Conservation (phyloP, 2,888 invertebrate genomes). For the Mylabris sibirica region DNA sequence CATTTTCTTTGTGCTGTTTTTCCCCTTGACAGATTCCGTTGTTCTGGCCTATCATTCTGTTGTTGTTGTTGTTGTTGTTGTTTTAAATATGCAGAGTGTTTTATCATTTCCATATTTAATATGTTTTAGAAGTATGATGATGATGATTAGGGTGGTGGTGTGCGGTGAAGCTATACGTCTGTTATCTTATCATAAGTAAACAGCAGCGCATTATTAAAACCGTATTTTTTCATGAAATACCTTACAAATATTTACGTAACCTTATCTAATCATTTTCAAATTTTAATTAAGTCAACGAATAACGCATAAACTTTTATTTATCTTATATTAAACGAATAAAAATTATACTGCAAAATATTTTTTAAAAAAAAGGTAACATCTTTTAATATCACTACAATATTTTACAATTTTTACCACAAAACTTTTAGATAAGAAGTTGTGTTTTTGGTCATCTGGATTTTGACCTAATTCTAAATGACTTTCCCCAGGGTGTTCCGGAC, state of each 20-base stretch:
- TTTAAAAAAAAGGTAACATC: too few species aligned
- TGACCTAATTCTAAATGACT: not conserved
- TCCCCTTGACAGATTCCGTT: not conserved
- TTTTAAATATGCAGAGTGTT: slow-evolving; percentile 17
- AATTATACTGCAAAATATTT: not conserved
- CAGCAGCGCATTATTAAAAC: slow-evolving; percentile 38
- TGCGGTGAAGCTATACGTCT: slow-evolving; percentile 23
- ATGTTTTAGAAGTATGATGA: slow-evolving; percentile 21
- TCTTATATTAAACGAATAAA: not conserved
- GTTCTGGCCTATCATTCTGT: not conserved
- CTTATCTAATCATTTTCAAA: slow-evolving; percentile 30
- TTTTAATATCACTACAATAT: too few species aligned
- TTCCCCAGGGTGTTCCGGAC: not conserved
- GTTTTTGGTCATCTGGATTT: not conserved
- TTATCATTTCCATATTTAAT: slow-evolving; percentile 33
- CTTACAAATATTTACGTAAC: slow-evolving; percentile 29
- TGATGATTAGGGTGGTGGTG: slow-evolving; percentile 6
- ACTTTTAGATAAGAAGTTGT: not conserved
- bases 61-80: not conserved
- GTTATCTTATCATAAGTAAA: slow-evolving; percentile 41
- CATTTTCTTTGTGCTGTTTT: not conserved
- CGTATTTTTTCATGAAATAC: slow-evolving; percentile 35
- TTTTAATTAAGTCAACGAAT: slow-evolving; percentile 26
- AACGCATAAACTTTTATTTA: not conserved
- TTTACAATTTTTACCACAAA: not conserved